Conservation (phyloP, 2,888 invertebrate genomes). For the Rotaria socialis region DNA sequence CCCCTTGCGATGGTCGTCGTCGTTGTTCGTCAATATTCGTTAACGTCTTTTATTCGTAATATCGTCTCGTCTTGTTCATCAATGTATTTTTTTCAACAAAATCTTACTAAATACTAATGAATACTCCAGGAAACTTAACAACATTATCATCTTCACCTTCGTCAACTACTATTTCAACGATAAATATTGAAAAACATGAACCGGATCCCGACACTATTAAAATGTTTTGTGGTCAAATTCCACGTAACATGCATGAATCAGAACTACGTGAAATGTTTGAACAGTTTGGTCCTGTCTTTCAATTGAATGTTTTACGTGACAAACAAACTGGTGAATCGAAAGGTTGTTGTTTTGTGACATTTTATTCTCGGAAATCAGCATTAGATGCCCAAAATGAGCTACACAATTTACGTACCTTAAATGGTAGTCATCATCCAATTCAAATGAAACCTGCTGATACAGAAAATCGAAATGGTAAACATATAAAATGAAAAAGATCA, state of each 20-base stretch:
- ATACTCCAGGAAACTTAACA: not conserved
- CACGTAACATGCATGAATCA: conserved; percentile 91
- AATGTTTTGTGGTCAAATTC: conserved; percentile 90
- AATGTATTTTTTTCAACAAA: conserved; percentile 25
- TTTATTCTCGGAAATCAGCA: conserved; percentile 93
- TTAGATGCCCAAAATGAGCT: conserved; percentile 96
- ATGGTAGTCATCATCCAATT: conserved; percentile 98
- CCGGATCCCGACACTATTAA: conserved; percentile 91
- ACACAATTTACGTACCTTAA: conserved; percentile 96
- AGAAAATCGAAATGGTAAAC: conserved; percentile 81
- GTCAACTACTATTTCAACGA: not conserved
- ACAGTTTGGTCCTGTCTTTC: conserved; percentile 90
- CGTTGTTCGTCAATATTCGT: conserved; percentile 16
- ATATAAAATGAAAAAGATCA: no score
- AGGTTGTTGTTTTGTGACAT: conserved; percentile 99
- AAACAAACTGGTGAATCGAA: conserved; percentile 93
- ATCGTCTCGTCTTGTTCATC: conserved; percentile 29
- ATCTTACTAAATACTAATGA: not conserved
- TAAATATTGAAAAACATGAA: conserved; percentile 26
- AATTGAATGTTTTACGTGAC: conserved; percentile 93
- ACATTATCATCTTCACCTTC: not conserved
- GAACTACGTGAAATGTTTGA: conserved; percentile 92
- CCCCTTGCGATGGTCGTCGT: conserved; percentile 1
- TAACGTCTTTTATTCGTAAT: conserved; percentile 1
- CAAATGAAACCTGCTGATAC: conserved; percentile 99